phyloP scores from a whole-genome alignment of 2,113 vertebrate species.

The Meriones unguiculatus region DNA sequence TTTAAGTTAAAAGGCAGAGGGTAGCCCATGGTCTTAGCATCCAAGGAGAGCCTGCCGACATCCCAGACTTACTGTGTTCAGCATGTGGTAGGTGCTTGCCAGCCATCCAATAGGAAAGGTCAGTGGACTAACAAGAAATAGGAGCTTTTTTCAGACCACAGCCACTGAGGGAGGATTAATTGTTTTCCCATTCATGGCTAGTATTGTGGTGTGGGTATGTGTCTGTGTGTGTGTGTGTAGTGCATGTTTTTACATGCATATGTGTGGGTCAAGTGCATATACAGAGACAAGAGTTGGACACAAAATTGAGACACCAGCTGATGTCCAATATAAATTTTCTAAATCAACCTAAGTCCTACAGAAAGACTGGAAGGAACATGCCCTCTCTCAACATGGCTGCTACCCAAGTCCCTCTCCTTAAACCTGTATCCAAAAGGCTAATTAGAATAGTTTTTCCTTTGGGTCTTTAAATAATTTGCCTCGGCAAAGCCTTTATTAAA shows the following conservation, averaged over 20 bases:
- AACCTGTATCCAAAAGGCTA: neutral
- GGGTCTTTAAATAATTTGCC: neutral
- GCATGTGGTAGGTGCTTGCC: no score
- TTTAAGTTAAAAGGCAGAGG: neutral
- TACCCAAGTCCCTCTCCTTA: neutral
- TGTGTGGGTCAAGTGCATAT: no score
- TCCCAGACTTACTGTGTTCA: accelerated
- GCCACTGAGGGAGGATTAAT: no score
- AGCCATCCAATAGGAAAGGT: neutral
- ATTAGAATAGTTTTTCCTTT: neutral
- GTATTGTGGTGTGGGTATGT: no score
- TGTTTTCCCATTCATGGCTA: neutral
- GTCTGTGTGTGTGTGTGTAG: no score
- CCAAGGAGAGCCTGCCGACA: neutral
- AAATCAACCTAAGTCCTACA: neutral
- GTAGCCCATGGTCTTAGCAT: neutral
- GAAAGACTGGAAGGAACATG: neutral
- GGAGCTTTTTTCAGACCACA: neutral
- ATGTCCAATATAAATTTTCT: no score
- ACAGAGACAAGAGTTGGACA: neutral
- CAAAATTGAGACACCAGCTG: neutral
- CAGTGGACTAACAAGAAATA: neutral
- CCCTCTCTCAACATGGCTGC: neutral
- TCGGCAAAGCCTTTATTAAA: neutral
- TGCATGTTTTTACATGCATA: neutral